A percentile compares a stretch with the other conserved stretches of the same genome.
Conservation (phyloP, 92 coral and sea anemone genomes). For the Actinostola sp. region DNA sequence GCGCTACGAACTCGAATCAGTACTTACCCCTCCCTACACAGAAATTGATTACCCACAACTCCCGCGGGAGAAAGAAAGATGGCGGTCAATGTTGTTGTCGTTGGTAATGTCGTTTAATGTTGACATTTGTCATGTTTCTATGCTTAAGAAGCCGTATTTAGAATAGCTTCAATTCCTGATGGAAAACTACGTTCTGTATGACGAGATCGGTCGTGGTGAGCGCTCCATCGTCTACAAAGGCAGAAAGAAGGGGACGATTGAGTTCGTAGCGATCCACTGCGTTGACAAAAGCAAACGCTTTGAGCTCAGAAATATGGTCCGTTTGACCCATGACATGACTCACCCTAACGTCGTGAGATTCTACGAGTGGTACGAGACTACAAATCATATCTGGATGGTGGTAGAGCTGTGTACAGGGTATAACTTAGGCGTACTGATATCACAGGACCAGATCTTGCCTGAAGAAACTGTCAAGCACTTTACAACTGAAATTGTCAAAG, state of each 20-base stretch:
- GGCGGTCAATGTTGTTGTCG: constrained; percentile 43
- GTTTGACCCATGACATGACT: constrained; percentile 92
- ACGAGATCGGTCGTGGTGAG: constrained; percentile 95
- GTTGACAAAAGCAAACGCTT: constrained; percentile 92
- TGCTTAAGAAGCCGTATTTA: not conserved
- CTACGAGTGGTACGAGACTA: constrained; percentile 98
- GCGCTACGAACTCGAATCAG: not conserved
- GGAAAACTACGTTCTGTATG: constrained; percentile 98
- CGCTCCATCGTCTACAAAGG: constrained; percentile 97
- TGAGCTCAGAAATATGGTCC: constrained; percentile 89
- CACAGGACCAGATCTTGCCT: constrained; percentile 83
- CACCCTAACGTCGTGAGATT: constrained; percentile 89
- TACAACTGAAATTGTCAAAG: constrained; percentile 81
- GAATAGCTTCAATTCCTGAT: constrained; percentile 14
- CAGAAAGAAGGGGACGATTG: constrained; percentile 92
- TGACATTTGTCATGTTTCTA: not conserved
- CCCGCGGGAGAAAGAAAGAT: constrained; percentile 16
- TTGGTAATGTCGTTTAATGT: not conserved
- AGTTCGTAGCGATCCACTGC: constrained; percentile 97
- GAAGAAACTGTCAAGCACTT: constrained; percentile 76
- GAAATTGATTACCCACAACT: constrained; percentile 15
- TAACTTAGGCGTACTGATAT: constrained; percentile 67
- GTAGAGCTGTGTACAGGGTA: constrained; percentile 96
- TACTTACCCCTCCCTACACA: constrained; percentile 9
- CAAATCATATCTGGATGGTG: constrained; percentile 99